Base-by-base conservation (phyloP, 2,797 vertebrate species). In the Rhinatrema bivittatum region DNA sequence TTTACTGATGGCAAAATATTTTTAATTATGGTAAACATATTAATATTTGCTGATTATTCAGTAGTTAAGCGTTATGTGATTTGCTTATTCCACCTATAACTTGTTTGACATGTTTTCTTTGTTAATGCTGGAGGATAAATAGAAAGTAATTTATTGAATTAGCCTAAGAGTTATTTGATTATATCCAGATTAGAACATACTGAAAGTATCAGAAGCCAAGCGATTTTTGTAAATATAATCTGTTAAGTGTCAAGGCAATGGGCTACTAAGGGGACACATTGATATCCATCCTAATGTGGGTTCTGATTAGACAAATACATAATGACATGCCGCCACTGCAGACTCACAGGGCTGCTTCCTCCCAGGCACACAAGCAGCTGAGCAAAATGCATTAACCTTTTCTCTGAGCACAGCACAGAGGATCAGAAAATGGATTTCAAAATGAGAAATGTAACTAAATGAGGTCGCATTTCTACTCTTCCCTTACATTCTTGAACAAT, bases 141-240 rank as follows among this genome's bases (percentile, higher is more conserved):
- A 39, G 32, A 40, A 51, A 60, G 20, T 36, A n/a, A 56, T 37
- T 56, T 52, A 45, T 7, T 50, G 14, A 56, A 50, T 40, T 32
- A 31, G 31, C 29, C 29, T 38, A 10, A 42, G 61, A 56, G 25
- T 10, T 7, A 39, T 44, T 38, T 31, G 44, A 29, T 54, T 47
- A 32, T 1, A 3, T 13, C 43, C 33, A 40, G 18, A 32, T 23
- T 46, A 32, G 25, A 53, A 43, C 9, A 33, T 3, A 23, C 3
- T 42, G 33, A 60, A 49, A 25, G 5, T 12, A 53, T 10, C 5
- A 45, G 10, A 36, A 36, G 5, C 10, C 16, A 35, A 47, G 5
- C 31, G 35, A 43, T 18, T 47, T 36, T 46, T 46, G 13, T 33
- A 60, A 46, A 36, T 17, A 39, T 21, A 36, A 40, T 12, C 24